A percentile compares a stretch with the other conserved stretches of the same genome.
These are phyloP conservation scores for Dichetophora obliterata DNA, from an alignment of 2,888 invertebrate genomes.

Conservation along the genomic window DNA sequence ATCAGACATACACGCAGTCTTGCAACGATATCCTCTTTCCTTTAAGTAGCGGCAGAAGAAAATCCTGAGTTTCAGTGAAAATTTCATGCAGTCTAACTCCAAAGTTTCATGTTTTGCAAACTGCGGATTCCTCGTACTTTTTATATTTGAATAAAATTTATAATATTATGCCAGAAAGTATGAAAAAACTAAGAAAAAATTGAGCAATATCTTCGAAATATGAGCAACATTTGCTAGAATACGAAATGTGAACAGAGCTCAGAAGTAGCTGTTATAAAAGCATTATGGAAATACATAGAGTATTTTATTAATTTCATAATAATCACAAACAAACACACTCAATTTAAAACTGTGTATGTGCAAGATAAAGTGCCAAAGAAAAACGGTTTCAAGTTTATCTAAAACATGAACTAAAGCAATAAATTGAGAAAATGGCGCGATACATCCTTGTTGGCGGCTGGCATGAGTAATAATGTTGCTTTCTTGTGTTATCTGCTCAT, in stretches of 20 bases:
- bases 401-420: slow-evolving; percentile 25
- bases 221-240: too few relatives aligned
- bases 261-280: too few relatives aligned
- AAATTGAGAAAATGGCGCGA: slow-evolving; percentile 14
- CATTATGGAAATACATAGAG: neutral
- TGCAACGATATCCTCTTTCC: neutral
- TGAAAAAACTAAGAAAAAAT: too few relatives aligned
- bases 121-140: too few relatives aligned
- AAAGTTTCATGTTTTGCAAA: too few relatives aligned
- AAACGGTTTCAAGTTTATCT: slow-evolving; percentile 13
- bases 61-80: neutral
- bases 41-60: neutral
- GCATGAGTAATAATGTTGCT: neutral
- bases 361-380: neutral
- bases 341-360: neutral
- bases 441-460: neutral
- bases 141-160: too few relatives aligned
- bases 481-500: neutral
- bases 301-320: neutral
- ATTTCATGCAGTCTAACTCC: too few relatives aligned
- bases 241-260: too few relatives aligned
- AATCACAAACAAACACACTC: neutral
- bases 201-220: too few relatives aligned
- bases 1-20: slow-evolving; percentile 14
- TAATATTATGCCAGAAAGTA: too few relatives aligned